phyloP scores from a whole-genome alignment of 2,888 invertebrate species.

The Abrostola triplasia region DNA sequence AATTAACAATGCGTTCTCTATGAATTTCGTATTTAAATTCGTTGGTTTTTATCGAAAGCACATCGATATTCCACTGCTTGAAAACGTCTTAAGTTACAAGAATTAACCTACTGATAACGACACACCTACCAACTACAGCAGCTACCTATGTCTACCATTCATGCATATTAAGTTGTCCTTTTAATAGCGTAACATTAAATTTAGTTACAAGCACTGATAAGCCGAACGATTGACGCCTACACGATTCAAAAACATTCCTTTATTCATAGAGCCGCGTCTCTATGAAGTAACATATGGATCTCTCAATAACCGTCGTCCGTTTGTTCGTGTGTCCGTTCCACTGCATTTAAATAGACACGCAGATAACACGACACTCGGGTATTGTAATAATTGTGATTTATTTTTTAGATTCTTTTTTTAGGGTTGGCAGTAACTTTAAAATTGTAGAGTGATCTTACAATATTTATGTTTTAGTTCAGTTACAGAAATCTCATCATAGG shows the following conservation, averaged over 20 bases:
- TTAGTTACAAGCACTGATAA: slow-evolving; percentile 50
- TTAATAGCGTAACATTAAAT: slow-evolving; percentile 37
- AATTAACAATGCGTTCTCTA: too few relatives aligned
- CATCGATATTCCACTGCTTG: too few relatives aligned
- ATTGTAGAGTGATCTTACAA: background rate
- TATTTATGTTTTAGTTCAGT: background rate
- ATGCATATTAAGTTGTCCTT: slow-evolving; percentile 32
- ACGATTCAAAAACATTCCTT: slow-evolving; percentile 56
- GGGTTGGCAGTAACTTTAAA: slow-evolving; percentile 38
- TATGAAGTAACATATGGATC: slow-evolving; percentile 70
- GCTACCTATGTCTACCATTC: background rate
- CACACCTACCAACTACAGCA: background rate
- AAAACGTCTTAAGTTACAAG: too few relatives aligned
- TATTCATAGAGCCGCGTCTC: slow-evolving; percentile 52
- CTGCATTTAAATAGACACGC: slow-evolving; percentile 78
- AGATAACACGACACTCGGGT: slow-evolving; percentile 74
- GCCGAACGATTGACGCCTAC: slow-evolving; percentile 58
- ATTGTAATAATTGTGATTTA: slow-evolving; percentile 82
- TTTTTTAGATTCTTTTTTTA: slow-evolving; percentile 63
- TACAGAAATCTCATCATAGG: too few relatives aligned
- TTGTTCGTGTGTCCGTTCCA: slow-evolving; percentile 67
- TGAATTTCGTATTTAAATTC: too few relatives aligned
- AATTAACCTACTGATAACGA: too few relatives aligned
- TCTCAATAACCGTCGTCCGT: slow-evolving; percentile 72
- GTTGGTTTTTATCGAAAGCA: too few relatives aligned